Percentiles rank a stretch among this genome's conserved stretches.
Conservation (phyloP, 2,113 vertebrate genomes). For the Desmodus rotundus region DNA sequence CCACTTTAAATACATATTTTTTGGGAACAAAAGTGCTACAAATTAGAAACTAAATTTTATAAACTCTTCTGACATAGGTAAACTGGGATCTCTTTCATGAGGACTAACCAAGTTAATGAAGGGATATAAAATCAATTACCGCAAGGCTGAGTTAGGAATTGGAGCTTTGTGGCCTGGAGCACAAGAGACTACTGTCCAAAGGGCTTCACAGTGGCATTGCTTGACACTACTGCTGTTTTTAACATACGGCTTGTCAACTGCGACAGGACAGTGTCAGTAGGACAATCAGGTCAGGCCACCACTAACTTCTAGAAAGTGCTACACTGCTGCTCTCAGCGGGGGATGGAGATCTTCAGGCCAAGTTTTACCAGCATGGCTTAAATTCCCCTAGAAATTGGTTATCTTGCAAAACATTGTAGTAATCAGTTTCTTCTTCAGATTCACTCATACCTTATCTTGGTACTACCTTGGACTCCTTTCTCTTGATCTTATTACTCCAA, state of each 20-base stretch:
- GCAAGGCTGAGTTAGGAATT: neutral
- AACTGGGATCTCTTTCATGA: neutral
- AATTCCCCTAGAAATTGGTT: neutral
- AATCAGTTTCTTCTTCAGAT: neutral
- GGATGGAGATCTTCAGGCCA: neutral
- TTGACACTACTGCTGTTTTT: neutral
- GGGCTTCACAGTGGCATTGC: accelerated
- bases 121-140: neutral
- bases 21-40: neutral
- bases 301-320: neutral
- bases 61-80: neutral
- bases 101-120: neutral
- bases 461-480: neutral
- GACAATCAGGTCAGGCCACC: neutral
- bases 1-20: neutral
- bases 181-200: neutral
- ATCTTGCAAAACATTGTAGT: neutral
- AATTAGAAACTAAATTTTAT: slow-evolving; percentile 28
- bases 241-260: neutral
- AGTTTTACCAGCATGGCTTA: neutral
- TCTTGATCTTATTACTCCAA: neutral
- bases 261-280: neutral
- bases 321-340: neutral
- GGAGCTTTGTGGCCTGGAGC: neutral
- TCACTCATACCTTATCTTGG: neutral